Percentiles rank a stretch among this genome's conserved stretches.
phyloP scores from a whole-genome alignment of 2,888 invertebrate species.

The Chromoteleia sp. region DNA sequence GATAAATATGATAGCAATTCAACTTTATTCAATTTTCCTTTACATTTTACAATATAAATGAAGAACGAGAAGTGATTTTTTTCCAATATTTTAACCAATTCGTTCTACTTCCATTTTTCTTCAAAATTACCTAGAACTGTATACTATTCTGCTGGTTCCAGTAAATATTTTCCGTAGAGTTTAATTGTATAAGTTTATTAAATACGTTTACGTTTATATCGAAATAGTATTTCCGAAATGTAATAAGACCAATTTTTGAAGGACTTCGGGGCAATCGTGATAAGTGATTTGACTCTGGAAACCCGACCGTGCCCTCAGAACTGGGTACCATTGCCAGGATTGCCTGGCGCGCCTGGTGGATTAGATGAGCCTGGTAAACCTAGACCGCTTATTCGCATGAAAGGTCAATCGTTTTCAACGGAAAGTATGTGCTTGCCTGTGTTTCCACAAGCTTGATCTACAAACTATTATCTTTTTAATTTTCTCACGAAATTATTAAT shows the following conservation, averaged over 20 bases:
- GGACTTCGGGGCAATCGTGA: slow-evolving; percentile 86
- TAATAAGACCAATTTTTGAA: slow-evolving; percentile 76
- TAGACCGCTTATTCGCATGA: neutral
- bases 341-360: slow-evolving; percentile 44
- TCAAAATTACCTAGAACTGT: too few relatives aligned
- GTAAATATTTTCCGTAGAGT: too few relatives aligned
- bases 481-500: neutral
- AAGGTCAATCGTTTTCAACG: neutral
- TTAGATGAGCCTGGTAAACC: slow-evolving; percentile 76
- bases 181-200: too few relatives aligned
- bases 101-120: too few relatives aligned
- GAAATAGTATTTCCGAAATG: too few relatives aligned
- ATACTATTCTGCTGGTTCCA: too few relatives aligned
- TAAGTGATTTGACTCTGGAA: slow-evolving; percentile 86
- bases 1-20: too few relatives aligned
- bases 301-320: slow-evolving; percentile 85
- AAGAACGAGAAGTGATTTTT: too few relatives aligned
- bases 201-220: too few relatives aligned
- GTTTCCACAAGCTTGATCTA: slow-evolving; percentile 19
- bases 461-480: neutral
- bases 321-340: slow-evolving; percentile 45
- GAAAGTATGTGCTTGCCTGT: slow-evolving; percentile 33
- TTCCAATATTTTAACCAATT: too few relatives aligned
- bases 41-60: too few relatives aligned
- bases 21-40: too few relatives aligned